These are phyloP conservation scores for Neoascia interrupta DNA, from an alignment of 2,888 invertebrate genomes.

Conservation along the genomic window DNA sequence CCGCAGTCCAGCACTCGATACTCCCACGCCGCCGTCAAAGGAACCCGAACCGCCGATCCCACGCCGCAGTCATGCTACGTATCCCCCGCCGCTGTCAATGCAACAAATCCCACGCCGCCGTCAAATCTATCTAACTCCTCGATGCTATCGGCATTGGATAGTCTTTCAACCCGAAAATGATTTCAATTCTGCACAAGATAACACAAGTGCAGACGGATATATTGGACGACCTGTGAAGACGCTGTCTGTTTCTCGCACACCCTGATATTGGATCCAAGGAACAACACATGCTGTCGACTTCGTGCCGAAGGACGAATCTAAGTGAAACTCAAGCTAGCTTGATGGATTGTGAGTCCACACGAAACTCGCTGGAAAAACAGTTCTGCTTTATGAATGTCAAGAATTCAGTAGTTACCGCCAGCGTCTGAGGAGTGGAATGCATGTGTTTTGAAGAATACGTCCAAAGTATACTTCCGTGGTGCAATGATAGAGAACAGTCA, in stretches of 20 bases:
- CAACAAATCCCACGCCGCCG: constrained; percentile 35
- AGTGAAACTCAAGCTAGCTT: constrained; percentile 11
- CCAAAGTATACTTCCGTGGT: constrained; percentile 1
- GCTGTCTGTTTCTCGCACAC: constrained; percentile 1
- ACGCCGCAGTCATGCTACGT: constrained; percentile 28
- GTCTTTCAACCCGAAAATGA: not conserved
- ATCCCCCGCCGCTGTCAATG: constrained; percentile 36
- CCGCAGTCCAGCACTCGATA: constrained; percentile 25
- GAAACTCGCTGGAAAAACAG: constrained; percentile 28
- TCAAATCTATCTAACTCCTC: constrained; percentile 10
- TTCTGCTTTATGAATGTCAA: constrained; percentile 33
- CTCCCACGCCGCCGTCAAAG: constrained; percentile 8
- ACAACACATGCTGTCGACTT: not conserved
- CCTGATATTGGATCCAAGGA: not conserved
- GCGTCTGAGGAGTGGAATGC: constrained; percentile 8
- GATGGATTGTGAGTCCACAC: constrained; percentile 3
- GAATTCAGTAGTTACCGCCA: constrained; percentile 36
- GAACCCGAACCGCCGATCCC: constrained; percentile 7
- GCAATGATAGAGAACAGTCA: not conserved
- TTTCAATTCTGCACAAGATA: no score
- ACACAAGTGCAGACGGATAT: constrained; percentile 7
- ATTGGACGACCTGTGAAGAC: constrained; percentile 18
- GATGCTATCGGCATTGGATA: not conserved
- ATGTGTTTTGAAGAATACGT: constrained; percentile 4
- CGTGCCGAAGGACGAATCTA: constrained; percentile 2